A percentile compares a stretch with the other conserved stretches of the same genome.
phyloP scores from a whole-genome alignment of 2,797 vertebrate species.

The Helarctos malayanus region DNA sequence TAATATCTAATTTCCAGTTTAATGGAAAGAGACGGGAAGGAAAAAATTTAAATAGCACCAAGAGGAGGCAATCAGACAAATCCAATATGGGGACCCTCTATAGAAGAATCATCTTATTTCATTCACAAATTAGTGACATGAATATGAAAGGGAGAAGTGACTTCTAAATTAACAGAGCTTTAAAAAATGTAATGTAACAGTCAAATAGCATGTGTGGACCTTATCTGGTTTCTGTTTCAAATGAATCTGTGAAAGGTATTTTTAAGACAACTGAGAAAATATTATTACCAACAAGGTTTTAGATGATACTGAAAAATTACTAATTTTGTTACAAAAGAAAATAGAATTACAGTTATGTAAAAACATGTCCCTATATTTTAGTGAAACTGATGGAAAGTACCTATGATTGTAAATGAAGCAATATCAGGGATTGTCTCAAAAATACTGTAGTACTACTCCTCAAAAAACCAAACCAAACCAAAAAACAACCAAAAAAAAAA shows the following conservation, averaged over 20 bases:
- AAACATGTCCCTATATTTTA: background rate
- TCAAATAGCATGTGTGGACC: background rate
- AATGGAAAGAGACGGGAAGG: background rate
- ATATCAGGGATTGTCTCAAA: background rate
- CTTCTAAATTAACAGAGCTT: background rate
- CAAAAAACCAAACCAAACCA: background rate
- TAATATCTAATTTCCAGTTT: background rate
- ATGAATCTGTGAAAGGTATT: background rate
- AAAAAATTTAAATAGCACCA: background rate
- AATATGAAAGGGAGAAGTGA: background rate
- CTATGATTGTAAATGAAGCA: background rate
- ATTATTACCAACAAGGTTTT: background rate
- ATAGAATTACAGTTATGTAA: background rate
- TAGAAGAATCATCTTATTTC: background rate
- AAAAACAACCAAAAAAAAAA: background rate
- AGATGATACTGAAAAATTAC: background rate
- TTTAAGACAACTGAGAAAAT: background rate
- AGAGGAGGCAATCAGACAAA: background rate
- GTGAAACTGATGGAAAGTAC: background rate
- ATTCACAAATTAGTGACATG: background rate
- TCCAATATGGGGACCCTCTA: background rate
- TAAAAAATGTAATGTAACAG: background rate
- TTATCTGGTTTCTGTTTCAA: background rate
- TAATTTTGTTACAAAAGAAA: slow-evolving; percentile 50
- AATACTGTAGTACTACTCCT: background rate